phyloP scores from a whole-genome alignment of 2,113 vertebrate genomes.

The Pleuronectes platessa region DNA sequence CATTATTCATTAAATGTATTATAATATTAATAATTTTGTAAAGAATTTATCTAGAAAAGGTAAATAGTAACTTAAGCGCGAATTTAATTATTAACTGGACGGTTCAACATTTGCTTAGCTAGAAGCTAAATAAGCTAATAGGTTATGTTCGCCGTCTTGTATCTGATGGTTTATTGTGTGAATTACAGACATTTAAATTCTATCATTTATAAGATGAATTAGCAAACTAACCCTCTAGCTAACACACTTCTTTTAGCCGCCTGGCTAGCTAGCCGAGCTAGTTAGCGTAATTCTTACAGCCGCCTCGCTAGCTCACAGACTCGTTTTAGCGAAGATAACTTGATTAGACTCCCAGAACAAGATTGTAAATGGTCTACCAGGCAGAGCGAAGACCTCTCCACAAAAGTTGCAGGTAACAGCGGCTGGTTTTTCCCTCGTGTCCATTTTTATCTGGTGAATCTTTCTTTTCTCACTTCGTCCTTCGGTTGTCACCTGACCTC shows the following conservation, averaged over 20 bases:
- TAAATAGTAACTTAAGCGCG: too few species aligned
- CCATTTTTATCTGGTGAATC: constrained; percentile 6
- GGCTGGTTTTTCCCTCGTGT: neutral
- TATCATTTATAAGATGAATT: neutral
- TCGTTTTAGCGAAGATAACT: neutral
- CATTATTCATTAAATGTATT: too few species aligned
- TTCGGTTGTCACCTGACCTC: constrained; percentile 18
- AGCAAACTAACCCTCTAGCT: neutral
- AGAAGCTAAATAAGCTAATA: neutral
- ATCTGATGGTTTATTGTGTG: neutral
- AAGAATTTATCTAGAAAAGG: too few species aligned
- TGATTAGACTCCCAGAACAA: too few species aligned
- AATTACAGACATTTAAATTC: neutral
- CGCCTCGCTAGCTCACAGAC: neutral
- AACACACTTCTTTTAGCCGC: neutral
- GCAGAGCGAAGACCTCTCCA: constrained; percentile 54
- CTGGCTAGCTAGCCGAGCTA: neutral
- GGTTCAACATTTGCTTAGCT: neutral
- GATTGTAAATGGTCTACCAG: constrained; percentile 51
- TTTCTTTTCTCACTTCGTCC: too few species aligned
- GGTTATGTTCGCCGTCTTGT: neutral
- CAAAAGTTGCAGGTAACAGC: constrained; percentile 58
- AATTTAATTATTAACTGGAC: too few species aligned
- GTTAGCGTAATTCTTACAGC: neutral
- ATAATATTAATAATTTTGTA: too few species aligned